Evolutionary conservation across 2,888 invertebrate species (phyloP).

Genomic region (Drosophila colorata): DNA sequence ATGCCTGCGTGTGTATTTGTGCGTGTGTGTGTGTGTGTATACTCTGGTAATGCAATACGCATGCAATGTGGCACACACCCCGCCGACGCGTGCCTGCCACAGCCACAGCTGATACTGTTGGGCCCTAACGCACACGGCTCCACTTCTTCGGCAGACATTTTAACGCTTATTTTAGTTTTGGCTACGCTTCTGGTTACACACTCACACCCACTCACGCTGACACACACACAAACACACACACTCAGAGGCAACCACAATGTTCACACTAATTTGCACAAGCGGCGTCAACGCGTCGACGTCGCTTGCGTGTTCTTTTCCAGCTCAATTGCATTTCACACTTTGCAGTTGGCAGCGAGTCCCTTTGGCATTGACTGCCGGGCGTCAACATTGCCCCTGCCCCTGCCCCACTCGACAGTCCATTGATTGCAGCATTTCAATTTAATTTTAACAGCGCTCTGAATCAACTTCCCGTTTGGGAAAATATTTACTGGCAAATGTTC

Average conservation of each 20-base stretch:
- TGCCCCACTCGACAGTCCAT: not conserved
- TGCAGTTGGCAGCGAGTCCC: conserved; percentile 24
- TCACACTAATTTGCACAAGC: conserved; percentile 75
- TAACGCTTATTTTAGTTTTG: conserved; percentile 81
- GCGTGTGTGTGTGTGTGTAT: conserved; percentile 4
- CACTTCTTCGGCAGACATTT: conserved; percentile 80
- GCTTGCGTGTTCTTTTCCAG: conserved; percentile 61
- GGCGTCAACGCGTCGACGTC: conserved; percentile 37
- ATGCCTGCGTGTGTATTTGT: conserved; percentile 13
- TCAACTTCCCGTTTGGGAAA: no score
- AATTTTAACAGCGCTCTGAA: not conserved
- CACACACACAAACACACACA: conserved; percentile 10
- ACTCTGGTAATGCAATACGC: conserved; percentile 74
- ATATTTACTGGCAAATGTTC: no score
- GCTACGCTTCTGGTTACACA: conserved; percentile 44
- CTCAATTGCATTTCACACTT: conserved; percentile 69
- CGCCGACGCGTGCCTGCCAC: conserved; percentile 44
- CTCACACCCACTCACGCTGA: conserved; percentile 12
- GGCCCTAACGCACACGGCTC: conserved; percentile 30
- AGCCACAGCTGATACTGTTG: conserved; percentile 15
- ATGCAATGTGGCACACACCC: conserved; percentile 50
- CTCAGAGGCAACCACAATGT: conserved; percentile 55
- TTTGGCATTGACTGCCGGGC: conserved; percentile 20
- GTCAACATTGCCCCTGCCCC: conserved; percentile 7
- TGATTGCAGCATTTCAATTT: conserved; percentile 22